These are phyloP conservation scores for Meiosimyza platycephala DNA, from an alignment of 2,888 invertebrate genomes.

Conservation along the genomic window DNA sequence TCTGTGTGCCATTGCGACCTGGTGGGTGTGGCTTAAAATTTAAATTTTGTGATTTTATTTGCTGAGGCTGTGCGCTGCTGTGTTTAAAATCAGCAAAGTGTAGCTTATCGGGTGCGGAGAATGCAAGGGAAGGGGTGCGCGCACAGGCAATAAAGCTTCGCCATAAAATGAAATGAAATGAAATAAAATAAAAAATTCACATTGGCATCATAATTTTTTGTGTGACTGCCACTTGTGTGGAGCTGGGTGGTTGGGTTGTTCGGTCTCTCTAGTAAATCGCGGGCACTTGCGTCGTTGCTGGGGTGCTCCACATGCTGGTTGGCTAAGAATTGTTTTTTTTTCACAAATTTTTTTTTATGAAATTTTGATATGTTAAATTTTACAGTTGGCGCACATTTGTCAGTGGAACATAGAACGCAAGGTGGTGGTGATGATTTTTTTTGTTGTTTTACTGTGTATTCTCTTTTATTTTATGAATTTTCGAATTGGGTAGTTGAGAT, in stretches of 20 bases:
- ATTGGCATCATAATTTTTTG: constrained; percentile 21
- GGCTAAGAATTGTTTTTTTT: not conserved
- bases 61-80: constrained; percentile 41
- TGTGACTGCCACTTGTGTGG: constrained; percentile 5
- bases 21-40: constrained; percentile 66
- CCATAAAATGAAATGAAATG: not conserved
- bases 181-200: constrained; percentile 24
- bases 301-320: too few relatives aligned
- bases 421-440: constrained; percentile 20
- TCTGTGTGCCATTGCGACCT: constrained; percentile 47
- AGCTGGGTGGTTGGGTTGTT: constrained; percentile 9
- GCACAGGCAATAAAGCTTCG: not conserved
- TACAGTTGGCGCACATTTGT: constrained; percentile 16
- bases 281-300: too few relatives aligned
- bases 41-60: constrained; percentile 59
- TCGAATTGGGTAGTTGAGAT: too few relatives aligned
- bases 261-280: not conserved
- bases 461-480: not conserved
- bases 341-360: constrained; percentile 4
- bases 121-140: constrained; percentile 18
- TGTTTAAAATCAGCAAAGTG: constrained; percentile 28
- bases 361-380: constrained; percentile 34
- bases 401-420: constrained; percentile 1
- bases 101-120: constrained; percentile 6
- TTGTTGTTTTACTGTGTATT: not conserved